Base-by-base conservation (phyloP, 2,888 invertebrate species). In the Agrochola macilenta region DNA sequence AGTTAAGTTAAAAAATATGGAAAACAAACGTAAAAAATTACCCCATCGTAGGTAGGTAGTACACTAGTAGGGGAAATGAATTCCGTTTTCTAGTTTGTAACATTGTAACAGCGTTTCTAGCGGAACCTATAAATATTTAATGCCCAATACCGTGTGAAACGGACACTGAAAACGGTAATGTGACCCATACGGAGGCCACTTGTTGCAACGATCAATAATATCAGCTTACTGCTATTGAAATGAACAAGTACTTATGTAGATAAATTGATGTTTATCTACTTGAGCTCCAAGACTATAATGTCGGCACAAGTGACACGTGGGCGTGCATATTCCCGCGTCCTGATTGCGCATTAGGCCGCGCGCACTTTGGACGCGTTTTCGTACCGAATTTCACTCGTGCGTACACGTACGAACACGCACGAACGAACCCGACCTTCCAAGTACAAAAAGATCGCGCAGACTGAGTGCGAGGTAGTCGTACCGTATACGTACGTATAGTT, bases 181-280 rank as follows among this genome's bases (percentile, higher is more conserved):
- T 84, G 85, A 84, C 82, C 68, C 46, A n/a, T 35, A 52, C 39
- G 82, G 77, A 85, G 85, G 85, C 64, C 74, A 71, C 17, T 23
- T 17, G 43, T 76, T 60, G 82, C 81, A 84, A 71, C 77, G 77
- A 83, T 82, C 85, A 72, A 85, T 83, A 85, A 81, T 77, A 85
- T 77, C 60, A 76, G n/a, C 58, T 71, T 81, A 70, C 82, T 57
- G 58, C 54, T 73, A 66, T 58, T 79, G 63, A 70, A 79, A 84
- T 68, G 52, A 70, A 72, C 39, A 46, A 69, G 26, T 65, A 82
- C 39, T 57, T 83, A 74, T 58, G 71, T 84, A 84, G 64, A 69
- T 84, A 81, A 84, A 72, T 82, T 65, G 76, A 81, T 84, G 85
- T 81, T 76, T 76, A 82, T 84, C 81, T 82, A 84, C 63, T 75